Conservation (phyloP, 2,888 invertebrate genomes). For the Hirtodrosophila histrioides region DNA sequence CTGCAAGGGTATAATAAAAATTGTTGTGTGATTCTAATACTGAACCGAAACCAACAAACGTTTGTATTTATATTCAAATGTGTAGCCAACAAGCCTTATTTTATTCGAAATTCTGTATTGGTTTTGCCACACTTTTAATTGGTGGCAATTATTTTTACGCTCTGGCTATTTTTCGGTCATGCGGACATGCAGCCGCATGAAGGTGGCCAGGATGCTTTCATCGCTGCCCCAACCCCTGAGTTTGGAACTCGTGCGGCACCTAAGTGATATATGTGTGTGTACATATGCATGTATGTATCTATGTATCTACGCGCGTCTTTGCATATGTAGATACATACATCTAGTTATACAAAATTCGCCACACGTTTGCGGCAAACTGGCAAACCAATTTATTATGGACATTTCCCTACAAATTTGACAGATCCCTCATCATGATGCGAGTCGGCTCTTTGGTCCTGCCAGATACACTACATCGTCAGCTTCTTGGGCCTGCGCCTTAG, state of each 20-base stretch:
- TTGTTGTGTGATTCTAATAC: too few relatives aligned
- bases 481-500: not conserved
- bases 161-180: conserved; percentile 35
- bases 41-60: too few relatives aligned
- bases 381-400: conserved; percentile 45
- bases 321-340: conserved; percentile 3
- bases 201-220: not conserved
- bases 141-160: conserved; percentile 2
- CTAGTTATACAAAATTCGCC: conserved; percentile 21
- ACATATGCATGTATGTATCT: conserved; percentile 6
- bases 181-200: conserved; percentile 22
- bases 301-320: conserved; percentile 1
- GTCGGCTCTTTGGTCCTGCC: conserved; percentile 7
- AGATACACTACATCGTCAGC: conserved; percentile 14
- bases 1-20: too few relatives aligned
- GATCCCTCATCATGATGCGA: conserved; percentile 17
- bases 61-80: too few relatives aligned
- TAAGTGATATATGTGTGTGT: not conserved
- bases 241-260: conserved; percentile 15
- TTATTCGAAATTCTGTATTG: not conserved
- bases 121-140: conserved; percentile 11
- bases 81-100: too few relatives aligned
- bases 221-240: not conserved
- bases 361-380: conserved; percentile 39
- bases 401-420: conserved; percentile 65